Conservation (phyloP, 2,888 invertebrate genomes). For the Cepaea hortensis region DNA sequence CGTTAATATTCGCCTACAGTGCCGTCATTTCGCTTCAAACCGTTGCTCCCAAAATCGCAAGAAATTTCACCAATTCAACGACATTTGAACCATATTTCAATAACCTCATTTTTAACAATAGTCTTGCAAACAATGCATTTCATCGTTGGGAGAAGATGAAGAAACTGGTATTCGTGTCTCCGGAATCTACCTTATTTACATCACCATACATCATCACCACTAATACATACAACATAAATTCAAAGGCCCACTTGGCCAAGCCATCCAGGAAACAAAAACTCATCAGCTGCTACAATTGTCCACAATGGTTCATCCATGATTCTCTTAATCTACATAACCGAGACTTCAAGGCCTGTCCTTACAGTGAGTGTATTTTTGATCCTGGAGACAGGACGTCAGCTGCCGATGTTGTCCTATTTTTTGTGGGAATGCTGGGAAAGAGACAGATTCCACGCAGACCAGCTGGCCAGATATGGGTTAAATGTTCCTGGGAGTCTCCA, state of each 20-base stretch:
- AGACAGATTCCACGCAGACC: not conserved
- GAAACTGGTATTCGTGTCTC: not conserved
- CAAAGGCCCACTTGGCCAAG: not conserved
- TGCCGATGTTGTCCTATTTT: constrained; percentile 26
- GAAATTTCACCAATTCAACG: no score
- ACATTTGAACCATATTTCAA: no score
- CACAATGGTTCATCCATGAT: not conserved
- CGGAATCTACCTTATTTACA: constrained; percentile 1
- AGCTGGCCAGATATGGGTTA: constrained; percentile 36
- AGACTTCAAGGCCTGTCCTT: constrained; percentile 14
- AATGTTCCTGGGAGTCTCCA: constrained; percentile 32
- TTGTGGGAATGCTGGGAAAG: constrained; percentile 13
- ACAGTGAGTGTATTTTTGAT: constrained; percentile 16
- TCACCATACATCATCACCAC: constrained; percentile 19
- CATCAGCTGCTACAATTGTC: constrained; percentile 26
- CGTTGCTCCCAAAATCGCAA: no score
- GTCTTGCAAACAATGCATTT: no score
- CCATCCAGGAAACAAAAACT: not conserved
- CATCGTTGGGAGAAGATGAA: not conserved
- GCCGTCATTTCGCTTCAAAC: not conserved
- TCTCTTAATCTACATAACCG: not conserved
- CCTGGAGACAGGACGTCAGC: not conserved
- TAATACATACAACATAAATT: not conserved
- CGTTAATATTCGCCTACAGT: not conserved
- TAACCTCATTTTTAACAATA: no score